Percentiles rank a stretch among this genome's conserved stretches.
Conservation (phyloP, 2,888 invertebrate genomes). For the Ceramica pisi region DNA sequence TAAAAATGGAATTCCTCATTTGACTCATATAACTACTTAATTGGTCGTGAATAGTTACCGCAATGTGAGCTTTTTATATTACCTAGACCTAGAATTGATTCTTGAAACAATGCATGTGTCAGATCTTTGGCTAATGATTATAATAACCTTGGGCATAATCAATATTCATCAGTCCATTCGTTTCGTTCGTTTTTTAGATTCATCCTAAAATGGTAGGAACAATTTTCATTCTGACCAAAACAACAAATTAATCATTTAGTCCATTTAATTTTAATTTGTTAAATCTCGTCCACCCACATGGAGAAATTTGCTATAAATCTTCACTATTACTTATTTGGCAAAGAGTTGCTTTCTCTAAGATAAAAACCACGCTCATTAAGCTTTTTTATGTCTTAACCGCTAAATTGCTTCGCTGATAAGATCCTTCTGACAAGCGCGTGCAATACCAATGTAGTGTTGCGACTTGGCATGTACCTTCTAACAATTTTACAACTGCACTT, state of each 20-base stretch:
- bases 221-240: neutral
- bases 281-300: conserved; percentile 42
- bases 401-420: conserved; percentile 62
- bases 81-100: conserved; percentile 52
- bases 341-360: conserved; percentile 63
- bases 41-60: conserved; percentile 33
- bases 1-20: conserved; percentile 59
- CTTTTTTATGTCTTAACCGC: conserved; percentile 45
- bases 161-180: conserved; percentile 8
- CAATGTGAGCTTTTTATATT: conserved; percentile 46
- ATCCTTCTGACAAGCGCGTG: conserved; percentile 56
- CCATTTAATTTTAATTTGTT: conserved; percentile 25
- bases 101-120: conserved; percentile 24
- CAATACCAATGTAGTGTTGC: conserved; percentile 65
- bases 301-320: conserved; percentile 61
- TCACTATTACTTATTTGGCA: conserved; percentile 46
- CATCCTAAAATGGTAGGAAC: neutral
- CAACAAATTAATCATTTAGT: neutral
- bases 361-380: conserved; percentile 44
- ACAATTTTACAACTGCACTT: conserved; percentile 45
- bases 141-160: conserved; percentile 31
- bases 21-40: conserved; percentile 59
- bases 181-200: conserved; percentile 2
- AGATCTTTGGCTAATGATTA: conserved; percentile 21
- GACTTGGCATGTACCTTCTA: conserved; percentile 53